These are phyloP conservation scores for Apamea epomidion DNA, from an alignment of 2,888 invertebrate species.

Conservation along the genomic window DNA sequence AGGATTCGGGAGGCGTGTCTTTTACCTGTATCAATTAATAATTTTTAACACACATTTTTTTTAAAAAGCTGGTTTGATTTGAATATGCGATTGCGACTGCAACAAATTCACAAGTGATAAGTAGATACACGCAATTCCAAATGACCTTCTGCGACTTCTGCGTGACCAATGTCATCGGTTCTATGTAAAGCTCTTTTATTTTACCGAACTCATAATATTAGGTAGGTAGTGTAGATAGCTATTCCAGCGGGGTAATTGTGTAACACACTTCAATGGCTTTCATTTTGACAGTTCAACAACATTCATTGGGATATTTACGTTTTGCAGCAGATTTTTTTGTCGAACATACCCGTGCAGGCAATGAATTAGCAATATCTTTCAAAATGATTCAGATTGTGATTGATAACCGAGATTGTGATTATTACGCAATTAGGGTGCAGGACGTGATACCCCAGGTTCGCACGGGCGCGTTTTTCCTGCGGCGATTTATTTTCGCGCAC, in stretches of 20 bases:
- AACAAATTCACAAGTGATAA: background rate
- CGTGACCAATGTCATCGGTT: background rate
- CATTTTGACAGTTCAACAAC: too few relatives aligned
- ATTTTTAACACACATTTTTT: background rate
- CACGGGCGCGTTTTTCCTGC: too few relatives aligned
- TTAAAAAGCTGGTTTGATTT: background rate
- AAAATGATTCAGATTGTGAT: too few relatives aligned
- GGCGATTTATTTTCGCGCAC: too few relatives aligned
- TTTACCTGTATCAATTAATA: background rate
- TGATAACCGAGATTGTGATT: too few relatives aligned
- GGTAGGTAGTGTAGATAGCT: background rate
- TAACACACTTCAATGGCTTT: too few relatives aligned
- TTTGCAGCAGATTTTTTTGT: too few relatives aligned
- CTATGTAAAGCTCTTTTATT: background rate
- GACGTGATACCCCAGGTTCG: background rate
- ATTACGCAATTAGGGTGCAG: background rate
- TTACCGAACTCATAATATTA: background rate
- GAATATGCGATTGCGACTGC: background rate
- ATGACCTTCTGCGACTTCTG: background rate
- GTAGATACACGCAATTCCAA: slow-evolving; percentile 7
- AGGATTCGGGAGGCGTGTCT: too few relatives aligned
- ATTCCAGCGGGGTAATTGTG: too few relatives aligned
- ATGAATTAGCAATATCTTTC: too few relatives aligned
- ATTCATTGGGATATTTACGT: too few relatives aligned
- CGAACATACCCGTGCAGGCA: too few relatives aligned